A percentile compares a stretch with the other conserved stretches of the same genome.
phyloP scores from a whole-genome alignment of 2,888 invertebrate genomes.

The Eledona agricola region DNA sequence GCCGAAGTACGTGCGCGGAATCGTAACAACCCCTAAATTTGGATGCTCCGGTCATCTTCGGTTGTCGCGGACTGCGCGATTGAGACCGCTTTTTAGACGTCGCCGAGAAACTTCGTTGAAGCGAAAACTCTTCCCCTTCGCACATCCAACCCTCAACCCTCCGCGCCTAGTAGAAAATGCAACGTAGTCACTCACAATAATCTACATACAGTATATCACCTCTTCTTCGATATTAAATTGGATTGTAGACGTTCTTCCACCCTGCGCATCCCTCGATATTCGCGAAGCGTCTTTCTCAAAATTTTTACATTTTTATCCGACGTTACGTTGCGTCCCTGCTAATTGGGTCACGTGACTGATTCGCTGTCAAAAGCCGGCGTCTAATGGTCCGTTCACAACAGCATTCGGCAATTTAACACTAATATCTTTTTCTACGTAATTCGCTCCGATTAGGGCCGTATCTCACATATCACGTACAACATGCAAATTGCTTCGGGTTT shows the following conservation, averaged over 20 bases:
- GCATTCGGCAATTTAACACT: slow-evolving; percentile 27
- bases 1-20: slow-evolving; percentile 3
- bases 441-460: slow-evolving; percentile 34
- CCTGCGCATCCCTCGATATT: slow-evolving; percentile 16
- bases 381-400: slow-evolving; percentile 25
- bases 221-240: slow-evolving; percentile 41
- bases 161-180: slow-evolving; percentile 23
- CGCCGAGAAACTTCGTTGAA: slow-evolving; percentile 13
- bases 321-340: too few species aligned
- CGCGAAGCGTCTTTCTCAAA: too few species aligned
- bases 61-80: too few species aligned
- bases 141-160: slow-evolving; percentile 42
- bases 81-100: slow-evolving; percentile 13
- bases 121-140: slow-evolving; percentile 40
- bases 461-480: slow-evolving; percentile 54
- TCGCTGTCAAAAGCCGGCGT: slow-evolving; percentile 19
- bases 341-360: too few species aligned
- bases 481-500: slow-evolving; percentile 58
- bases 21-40: neutral
- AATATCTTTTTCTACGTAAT: slow-evolving; percentile 27
- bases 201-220: slow-evolving; percentile 38
- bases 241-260: slow-evolving; percentile 31
- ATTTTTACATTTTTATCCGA: too few species aligned
- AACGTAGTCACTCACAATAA: slow-evolving; percentile 38
- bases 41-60: too few species aligned